phyloP scores from a whole-genome alignment of 2,113 vertebrate species.

The Theropithecus gelada region DNA sequence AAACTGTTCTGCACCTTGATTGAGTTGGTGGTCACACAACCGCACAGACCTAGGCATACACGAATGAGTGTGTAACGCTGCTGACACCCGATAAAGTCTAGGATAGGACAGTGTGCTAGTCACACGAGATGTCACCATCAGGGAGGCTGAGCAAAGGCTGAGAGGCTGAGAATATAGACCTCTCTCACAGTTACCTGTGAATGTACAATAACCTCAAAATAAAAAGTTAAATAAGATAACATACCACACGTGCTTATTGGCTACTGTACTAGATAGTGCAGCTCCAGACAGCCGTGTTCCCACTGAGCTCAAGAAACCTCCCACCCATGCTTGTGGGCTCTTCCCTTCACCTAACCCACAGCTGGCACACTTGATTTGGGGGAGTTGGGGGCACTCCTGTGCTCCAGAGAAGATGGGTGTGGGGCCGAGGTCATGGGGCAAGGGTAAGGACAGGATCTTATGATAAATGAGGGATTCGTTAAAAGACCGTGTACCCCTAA shows the following conservation, averaged over 20 bases:
- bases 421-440: not conserved
- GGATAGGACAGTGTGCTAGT: not conserved
- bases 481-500: not conserved
- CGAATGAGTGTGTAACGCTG: accelerated
- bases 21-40: not conserved
- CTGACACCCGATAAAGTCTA: no score
- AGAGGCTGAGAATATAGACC: not conserved
- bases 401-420: not conserved
- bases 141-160: not conserved
- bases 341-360: no score
- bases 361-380: not conserved
- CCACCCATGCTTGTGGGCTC: not conserved
- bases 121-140: not conserved
- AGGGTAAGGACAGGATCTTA: not conserved
- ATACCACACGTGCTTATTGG: not conserved
- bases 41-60: not conserved
- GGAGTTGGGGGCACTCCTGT: not conserved
- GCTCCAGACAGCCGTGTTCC: not conserved
- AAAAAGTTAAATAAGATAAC: not conserved
- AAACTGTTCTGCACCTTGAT: not conserved
- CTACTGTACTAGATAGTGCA: not conserved
- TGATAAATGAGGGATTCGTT: not conserved
- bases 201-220: not conserved
- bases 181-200: not conserved
- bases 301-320: not conserved